Evolutionary conservation across 1,140 invertebrate genomes (phyloP), one percentile per base, ranked within the genome.

Genomic region (Stratiolaelaps scimitus): DNA sequence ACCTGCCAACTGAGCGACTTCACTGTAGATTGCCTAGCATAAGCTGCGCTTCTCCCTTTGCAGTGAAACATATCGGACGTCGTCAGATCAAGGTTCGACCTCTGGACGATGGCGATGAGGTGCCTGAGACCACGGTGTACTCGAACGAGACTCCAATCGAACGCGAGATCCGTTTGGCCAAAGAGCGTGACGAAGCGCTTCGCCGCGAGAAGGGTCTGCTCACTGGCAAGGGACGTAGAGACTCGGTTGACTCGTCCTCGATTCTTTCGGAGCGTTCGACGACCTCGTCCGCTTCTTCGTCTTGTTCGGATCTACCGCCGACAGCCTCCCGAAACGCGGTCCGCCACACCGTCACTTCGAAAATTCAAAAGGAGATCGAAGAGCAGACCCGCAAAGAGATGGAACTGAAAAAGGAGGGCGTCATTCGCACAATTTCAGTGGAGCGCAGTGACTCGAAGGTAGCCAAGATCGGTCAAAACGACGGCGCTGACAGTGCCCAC

Each of bases 101-200:
- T 6, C 26, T 70, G 28, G 34, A 30, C 10, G 66, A 43, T 19
- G 67, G 68, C 1, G 66, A 68, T 10, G 67, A 69, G 7, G 68
- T 69, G 20, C 66, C 47, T 23, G 48, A 48, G 0, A 60, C 66
- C 19, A 69, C 67, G 23, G 66, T n/a, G 40, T 13, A 64, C 17
- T 64, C 46, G 53, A 78, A 77, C 67, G 81, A 82, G 72, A 80
- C 81, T 20, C 79, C 80, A 7, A 80, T 82, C 67, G 80, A 82
- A 70, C 71, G 79, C 30, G 80, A 82, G 70, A 81, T 82, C 43
- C 74, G 81, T 56, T 67, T 81, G 26, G 74, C 77, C 2, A 71
- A 74, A 64, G 80, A 81, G 66, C 70, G 81, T 43, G 81, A 82
- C 71, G 80, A 80, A 67, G 80, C 80, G 68, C 72, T 79, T 30